phyloP scores from a whole-genome alignment of 2,113 vertebrate genomes.

The Gasterosteus aculeatus region DNA sequence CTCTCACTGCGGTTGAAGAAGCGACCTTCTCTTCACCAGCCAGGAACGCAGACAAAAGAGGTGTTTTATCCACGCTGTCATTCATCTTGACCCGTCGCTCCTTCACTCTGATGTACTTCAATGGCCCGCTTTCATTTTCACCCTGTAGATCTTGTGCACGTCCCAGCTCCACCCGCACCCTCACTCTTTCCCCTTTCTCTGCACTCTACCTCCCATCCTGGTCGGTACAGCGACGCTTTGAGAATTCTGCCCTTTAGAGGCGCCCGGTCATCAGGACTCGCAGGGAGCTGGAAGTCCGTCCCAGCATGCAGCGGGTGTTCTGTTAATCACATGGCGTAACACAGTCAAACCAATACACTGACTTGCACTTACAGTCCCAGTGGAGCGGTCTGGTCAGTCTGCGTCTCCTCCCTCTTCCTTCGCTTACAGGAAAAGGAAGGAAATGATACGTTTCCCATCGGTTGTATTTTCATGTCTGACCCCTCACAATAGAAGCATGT shows the following conservation, averaged over 20 bases:
- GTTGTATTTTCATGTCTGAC: conserved; percentile 51
- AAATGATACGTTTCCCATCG: conserved; percentile 60
- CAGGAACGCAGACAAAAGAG: conserved; percentile 66
- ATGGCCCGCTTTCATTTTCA: conserved; percentile 53
- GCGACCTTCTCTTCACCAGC: conserved; percentile 56
- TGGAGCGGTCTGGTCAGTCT: neutral
- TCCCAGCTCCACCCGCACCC: conserved; percentile 40
- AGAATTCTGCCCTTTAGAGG: conserved; percentile 50
- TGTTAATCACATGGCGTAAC: conserved; percentile 39
- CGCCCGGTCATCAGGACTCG: conserved; percentile 45
- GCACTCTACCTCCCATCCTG: conserved; percentile 8
- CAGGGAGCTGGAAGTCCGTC: conserved; percentile 41
- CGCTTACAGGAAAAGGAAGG: conserved; percentile 70
- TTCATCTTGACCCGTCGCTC: conserved; percentile 62
- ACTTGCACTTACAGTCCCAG: neutral
- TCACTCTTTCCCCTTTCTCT: conserved; percentile 15
- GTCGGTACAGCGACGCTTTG: conserved; percentile 15
- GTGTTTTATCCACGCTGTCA: conserved; percentile 54
- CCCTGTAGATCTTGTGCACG: conserved; percentile 40
- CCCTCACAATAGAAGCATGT: conserved; percentile 32
- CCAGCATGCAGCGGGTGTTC: conserved; percentile 44
- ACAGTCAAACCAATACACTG: conserved; percentile 6
- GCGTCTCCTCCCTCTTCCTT: conserved; percentile 46
- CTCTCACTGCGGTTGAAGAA: conserved; percentile 59
- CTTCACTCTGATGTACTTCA: conserved; percentile 60